A percentile compares a stretch with the other conserved stretches of the same genome.
Evolutionary conservation across 2,113 vertebrate genomes (phyloP).

Genomic region (Pitta sordida): DNA sequence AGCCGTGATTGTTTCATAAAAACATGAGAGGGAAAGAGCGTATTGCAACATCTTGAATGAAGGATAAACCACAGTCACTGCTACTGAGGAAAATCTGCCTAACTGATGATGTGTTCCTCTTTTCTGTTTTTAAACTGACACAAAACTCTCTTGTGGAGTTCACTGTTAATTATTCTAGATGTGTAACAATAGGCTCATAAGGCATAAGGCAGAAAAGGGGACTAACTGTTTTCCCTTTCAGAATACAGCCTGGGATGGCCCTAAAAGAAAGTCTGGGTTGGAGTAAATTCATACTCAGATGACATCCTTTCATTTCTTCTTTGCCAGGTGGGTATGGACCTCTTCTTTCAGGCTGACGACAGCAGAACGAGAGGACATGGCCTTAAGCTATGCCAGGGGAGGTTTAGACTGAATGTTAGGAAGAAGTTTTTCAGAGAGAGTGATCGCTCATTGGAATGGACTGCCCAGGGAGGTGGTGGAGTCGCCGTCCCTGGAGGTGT

Average conservation of each 20-base stretch:
- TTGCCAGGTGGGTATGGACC: no score
- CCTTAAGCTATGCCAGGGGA: no score
- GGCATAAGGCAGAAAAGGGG: neutral
- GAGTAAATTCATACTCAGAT: neutral
- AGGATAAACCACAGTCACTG: neutral
- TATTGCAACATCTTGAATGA: neutral
- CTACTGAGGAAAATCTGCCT: neutral
- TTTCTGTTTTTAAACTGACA: neutral
- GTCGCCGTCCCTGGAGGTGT: no score
- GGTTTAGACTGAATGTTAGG: no score
- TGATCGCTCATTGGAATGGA: no score
- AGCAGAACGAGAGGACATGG: no score
- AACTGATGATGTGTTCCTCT: rapidly evolving
- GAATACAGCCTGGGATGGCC: neutral
- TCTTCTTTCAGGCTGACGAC: no score
- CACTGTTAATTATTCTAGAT: neutral
- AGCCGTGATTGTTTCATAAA: neutral
- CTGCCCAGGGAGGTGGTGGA: no score
- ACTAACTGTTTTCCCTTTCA: neutral
- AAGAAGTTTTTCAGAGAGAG: no score
- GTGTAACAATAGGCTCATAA: neutral
- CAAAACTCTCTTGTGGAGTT: neutral
- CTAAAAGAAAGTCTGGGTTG: neutral
- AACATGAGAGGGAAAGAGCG: neutral
- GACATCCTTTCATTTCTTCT: neutral